Evolutionary conservation across 92 coral and sea anemone genomes (phyloP).

Genomic region (Meandrina meandrites): DNA sequence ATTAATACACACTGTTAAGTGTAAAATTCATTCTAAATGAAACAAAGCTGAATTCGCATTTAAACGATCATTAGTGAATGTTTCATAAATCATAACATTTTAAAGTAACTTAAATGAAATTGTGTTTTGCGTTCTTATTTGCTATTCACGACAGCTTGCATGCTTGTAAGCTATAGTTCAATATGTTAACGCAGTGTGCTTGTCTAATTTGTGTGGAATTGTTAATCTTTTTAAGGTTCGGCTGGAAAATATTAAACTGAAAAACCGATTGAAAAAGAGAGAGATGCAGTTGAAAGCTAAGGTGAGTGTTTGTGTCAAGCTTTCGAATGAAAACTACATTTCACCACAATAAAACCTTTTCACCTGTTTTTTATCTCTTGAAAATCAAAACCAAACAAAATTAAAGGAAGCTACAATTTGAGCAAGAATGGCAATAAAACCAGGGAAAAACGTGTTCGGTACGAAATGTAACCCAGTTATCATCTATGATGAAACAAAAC

Average conservation of each 20-base stretch:
- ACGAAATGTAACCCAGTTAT: too few relatives aligned
- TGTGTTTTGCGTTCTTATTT: background rate
- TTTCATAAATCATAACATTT: too few relatives aligned
- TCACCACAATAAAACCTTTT: background rate
- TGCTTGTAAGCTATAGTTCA: too few relatives aligned
- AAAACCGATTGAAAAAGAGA: conserved; percentile 93
- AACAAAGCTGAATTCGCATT: too few relatives aligned
- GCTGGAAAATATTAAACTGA: conserved; percentile 92
- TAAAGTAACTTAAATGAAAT: too few relatives aligned
- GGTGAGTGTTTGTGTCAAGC: conserved; percentile 39
- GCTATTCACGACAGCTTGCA: background rate
- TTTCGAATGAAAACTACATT: background rate
- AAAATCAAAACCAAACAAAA: background rate
- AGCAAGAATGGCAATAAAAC: background rate
- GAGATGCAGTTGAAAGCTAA: conserved; percentile 99
- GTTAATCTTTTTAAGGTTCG: conserved; percentile 69
- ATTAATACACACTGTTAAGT: background rate
- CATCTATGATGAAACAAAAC: too few relatives aligned
- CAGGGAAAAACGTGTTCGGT: background rate
- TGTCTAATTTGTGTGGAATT: background rate
- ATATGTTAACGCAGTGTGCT: background rate
- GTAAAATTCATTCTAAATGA: background rate
- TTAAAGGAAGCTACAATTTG: background rate
- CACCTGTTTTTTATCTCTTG: background rate
- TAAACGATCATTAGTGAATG: too few relatives aligned